Base-by-base conservation (phyloP, 2,797 vertebrate genomes). In the Microcaecilia unicolor region DNA sequence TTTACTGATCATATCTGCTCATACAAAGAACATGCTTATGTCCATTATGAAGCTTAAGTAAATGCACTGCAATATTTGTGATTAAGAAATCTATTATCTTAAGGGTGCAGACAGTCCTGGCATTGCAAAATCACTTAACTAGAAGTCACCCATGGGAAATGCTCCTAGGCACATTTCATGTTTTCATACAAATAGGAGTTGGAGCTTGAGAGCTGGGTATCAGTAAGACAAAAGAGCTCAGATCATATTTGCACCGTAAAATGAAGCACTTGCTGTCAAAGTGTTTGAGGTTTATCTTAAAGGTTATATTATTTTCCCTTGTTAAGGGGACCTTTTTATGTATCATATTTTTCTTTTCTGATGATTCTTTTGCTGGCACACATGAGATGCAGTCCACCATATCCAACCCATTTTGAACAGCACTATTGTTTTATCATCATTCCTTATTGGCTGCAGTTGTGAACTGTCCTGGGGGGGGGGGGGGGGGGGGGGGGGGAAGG, bases 261-360 rank as follows among this genome's bases (percentile, higher is more conserved):
- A 25, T 3, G 4, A 37, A 6, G 14, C 9, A n/a, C 21, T 15
- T 31, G 22, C 14, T n/a, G n/a, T 25, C 13, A 13, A 10, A 3
- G 17, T 1, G 10, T 8, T 3, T 18, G 8, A 18, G 18, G 17
- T 9, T 1, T 23, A 18, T 18, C 16, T 15, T 22, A 14, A n/a
- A 13, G 15, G 25, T 5, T 3, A 15, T 6, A 40, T 11, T 17
- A 22, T 22, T 34, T 15, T 15, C 28, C n/a, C n/a, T n/a, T n/a
- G n/a, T n/a, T n/a, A n/a, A n/a, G n/a, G n/a, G n/a, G n/a, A n/a
- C n/a, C n/a, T n/a, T n/a, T n/a, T n/a, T n/a, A n/a, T n/a, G n/a
- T n/a, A n/a, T 25, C 18, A 15, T 16, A 11, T 13, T n/a, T 21
- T 19, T 30, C 20, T 14, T 40, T 40, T 16, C 43, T 51, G 44